Base-by-base conservation (phyloP, 1,140 invertebrate genomes). In the Lucilia sericata region DNA sequence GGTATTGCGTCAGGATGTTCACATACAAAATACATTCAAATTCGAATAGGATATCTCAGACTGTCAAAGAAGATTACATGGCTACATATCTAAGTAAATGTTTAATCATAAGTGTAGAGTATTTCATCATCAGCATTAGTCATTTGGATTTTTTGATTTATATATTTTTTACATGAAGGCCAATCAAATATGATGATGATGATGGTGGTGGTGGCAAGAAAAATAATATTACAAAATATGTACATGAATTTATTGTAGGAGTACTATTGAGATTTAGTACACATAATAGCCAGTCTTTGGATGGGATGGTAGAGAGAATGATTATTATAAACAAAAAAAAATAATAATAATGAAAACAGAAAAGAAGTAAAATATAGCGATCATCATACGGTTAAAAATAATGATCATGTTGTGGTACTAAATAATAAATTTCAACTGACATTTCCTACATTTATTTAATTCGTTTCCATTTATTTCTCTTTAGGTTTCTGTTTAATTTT, bases 351-450 rank as follows among this genome's bases (percentile, higher is more conserved):
- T 30, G 3, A 30, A 30, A 30, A 30, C 25, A 9, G 7, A 70
- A 70, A 70, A 42, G 34, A 78, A 78, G 36, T 78, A n/a, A 78
- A 78, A 80, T 80, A 80, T 21, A 80, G 76, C 76, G 76, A 80
- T 80, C 76, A 49, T 49, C 47, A 49, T 49, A 74, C 55, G n/a
- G 65, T 82, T 82, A 82, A 36, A 84, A 84, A 47, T 76, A 84
- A 82, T 82, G 65, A 82, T 74, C 55, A 30, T 25, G 42, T 80
- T 80, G 65, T 30, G 17, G 82, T 82, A 51, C 55, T 82, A 65
- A 82, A 70, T 83, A 70, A 83, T 74, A 83, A 83, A 83, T 88
- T 87, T 86, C 87, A 88, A 88, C 88, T 88, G 88, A 88, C 88
- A 88, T 88, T 88, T 88, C 88, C 88, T 88, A 87, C 87, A 86